Evolutionary conservation across 2,797 vertebrate genomes (phyloP), one percentile per base, ranked within the genome.

Genomic region (Neosilurus hyrtlii): DNA sequence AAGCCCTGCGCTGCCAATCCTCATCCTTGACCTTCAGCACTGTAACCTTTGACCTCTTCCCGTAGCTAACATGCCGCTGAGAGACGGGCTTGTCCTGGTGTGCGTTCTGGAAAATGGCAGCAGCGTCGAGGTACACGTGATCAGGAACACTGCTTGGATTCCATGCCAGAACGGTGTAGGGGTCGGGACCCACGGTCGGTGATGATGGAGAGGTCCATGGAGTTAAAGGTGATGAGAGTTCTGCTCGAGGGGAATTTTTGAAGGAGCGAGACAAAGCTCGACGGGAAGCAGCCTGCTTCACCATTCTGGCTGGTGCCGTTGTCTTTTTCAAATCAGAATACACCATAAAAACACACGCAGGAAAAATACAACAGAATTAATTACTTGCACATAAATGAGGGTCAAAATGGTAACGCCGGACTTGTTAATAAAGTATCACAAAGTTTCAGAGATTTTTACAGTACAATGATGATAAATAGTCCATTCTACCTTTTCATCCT

Each of bases 81-180:
- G 94, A 88, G 0, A 93, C 89, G 0, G 90, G 85, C 85, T 94
- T 97, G 84, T 95, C 91, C 62, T 85, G 84, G 86, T 86, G 94
- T 89, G 94, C 93, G 57, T 92, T 92, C 89, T 96, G 96, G 85
- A 96, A 98, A 88, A 98, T 90, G 84, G 93, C 91, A 0, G 96
- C 96, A 1, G 97, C 96, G 22, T 93, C 92, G 18, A 95, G 61
- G 86, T 96, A 98, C 15, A 96, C 81, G 0, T 84, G 87, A 87
- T 97, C 96, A 0, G 91, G 88, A 85, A 94, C 94, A 79, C 92
- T 92, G 35, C 26, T 43, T 3, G 85, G 84, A 85, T n/a, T 61
- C 76, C 84, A 77, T 4, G 65, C 26, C 2, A 52, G 16, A 66
- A 74, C 52, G 20, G 24, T 11, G 15, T 73, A 79, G 57, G 57